These are phyloP conservation scores for Clinocottus analis DNA, from an alignment of 2,113 vertebrate species.

Conservation along the genomic window DNA sequence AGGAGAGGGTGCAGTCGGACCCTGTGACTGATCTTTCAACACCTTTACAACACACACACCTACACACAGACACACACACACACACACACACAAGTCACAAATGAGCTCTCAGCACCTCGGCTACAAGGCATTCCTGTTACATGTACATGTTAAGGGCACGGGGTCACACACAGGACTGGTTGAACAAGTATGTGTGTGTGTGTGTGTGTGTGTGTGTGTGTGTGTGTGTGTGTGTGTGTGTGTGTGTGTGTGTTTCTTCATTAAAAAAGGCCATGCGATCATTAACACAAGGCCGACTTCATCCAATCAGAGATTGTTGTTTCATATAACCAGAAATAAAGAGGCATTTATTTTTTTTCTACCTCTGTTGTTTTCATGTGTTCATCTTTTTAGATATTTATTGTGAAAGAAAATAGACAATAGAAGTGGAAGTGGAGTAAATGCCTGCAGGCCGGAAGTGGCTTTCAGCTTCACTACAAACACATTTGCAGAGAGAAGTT, in stretches of 20 bases:
- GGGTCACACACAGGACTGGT: conserved; percentile 38
- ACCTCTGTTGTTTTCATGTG: background rate
- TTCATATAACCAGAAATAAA: background rate
- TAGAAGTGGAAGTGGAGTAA: conserved; percentile 6
- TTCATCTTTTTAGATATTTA: background rate
- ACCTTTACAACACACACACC: conserved; percentile 44
- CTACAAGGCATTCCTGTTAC: conserved; percentile 47
- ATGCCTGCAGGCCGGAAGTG: conserved; percentile 21
- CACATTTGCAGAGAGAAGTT: background rate
- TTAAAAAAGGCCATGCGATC: background rate
- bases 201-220: background rate
- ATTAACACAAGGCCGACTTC: background rate
- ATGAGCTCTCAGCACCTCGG: conserved; percentile 55
- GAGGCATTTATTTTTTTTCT: background rate
- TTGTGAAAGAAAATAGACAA: conserved; percentile 3
- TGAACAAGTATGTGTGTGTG: background rate
- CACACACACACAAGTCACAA: conserved; percentile 43
- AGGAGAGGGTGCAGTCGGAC: conserved; percentile 45
- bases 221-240: conserved; percentile 3
- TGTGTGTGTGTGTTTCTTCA: conserved; percentile 3
- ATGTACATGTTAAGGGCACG: conserved; percentile 40
- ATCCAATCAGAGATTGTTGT: background rate
- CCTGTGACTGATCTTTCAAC: conserved; percentile 70
- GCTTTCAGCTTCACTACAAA: too few relatives aligned
- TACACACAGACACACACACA: conserved; percentile 37